Base-by-base conservation (phyloP, 2,797 vertebrate species). In the Ptychobarbus kaznakovi region DNA sequence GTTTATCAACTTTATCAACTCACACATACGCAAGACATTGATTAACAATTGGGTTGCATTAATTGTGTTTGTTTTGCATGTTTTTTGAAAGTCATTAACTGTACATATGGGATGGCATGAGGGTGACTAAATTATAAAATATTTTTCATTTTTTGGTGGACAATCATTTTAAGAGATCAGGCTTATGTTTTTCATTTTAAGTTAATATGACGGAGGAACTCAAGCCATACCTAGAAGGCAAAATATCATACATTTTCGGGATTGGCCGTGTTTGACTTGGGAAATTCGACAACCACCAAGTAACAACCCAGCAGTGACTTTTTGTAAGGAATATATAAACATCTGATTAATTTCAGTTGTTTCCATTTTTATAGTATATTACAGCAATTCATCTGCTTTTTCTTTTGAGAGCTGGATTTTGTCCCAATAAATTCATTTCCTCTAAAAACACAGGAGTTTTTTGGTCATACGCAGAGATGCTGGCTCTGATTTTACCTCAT, bases 401-500 rank as follows among this genome's bases (percentile, higher is more conserved):
- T 46, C 61, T 80, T 65, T 68, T 80, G 3, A 66, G 16, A 32
- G 16, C 28, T 40, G 8, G 40, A 46, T 76, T 84, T 68, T 25
- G 22, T 22, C 44, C 1, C 16, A 51, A 44, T 5, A 83, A 75
- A 58, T 49, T 1, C 0, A 40, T 72, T 85, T 80, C 83, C 53
- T 44, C 46, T n/a, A 35, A 78, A 77, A 78, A 65, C 58, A 65
- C 40, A 32, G 38, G 42, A 77, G 32, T n/a, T 65, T 70, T 68
- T 56, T 69, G 63, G 65, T 70, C 63, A 85, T 49, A 15, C 22
- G 4, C 51, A 65, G 16, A 38, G 56, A 49, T 74, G 56, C 69
- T 85, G 69, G 51, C 73, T 81, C 70, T 66, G 38, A 49, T 86
- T 76, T 82, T 78, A 38, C 73, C 35, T 82, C 77, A 32, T 65